Percentiles rank a stretch among this genome's conserved stretches.
phyloP scores from a whole-genome alignment of 64 coral and sea anemone species.

The Cladopsammia gracilis region DNA sequence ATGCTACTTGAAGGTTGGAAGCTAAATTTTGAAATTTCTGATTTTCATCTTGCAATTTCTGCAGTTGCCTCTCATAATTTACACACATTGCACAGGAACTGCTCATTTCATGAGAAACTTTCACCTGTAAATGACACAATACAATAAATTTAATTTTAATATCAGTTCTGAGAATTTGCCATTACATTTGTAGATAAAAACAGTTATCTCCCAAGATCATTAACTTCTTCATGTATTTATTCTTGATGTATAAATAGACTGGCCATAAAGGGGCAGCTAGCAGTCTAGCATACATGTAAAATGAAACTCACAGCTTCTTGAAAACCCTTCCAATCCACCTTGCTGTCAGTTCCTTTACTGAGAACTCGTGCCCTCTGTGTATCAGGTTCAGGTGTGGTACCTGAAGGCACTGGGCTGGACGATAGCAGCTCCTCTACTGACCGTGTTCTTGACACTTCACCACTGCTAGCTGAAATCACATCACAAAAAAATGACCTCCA shows the following conservation, averaged over 20 bases:
- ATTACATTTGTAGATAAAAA: no score
- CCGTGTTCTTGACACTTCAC: slow-evolving; percentile 70
- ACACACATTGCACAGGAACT: slow-evolving; percentile 94
- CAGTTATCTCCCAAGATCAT: no score
- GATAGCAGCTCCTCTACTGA: slow-evolving; percentile 73
- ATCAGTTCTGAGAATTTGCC: no score
- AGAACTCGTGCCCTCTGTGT: neutral
- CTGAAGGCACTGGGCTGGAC: neutral
- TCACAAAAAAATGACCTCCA: neutral
- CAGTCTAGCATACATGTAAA: no score
- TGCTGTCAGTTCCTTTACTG: slow-evolving; percentile 55
- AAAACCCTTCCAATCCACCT: slow-evolving; percentile 88
- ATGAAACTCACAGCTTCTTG: slow-evolving; percentile 84
- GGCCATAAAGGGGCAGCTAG: no score
- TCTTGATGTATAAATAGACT: no score
- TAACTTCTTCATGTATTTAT: no score
- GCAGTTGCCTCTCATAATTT: slow-evolving; percentile 95
- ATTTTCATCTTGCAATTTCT: slow-evolving; percentile 88
- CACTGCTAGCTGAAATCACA: slow-evolving; percentile 55
- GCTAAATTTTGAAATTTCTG: slow-evolving; percentile 91
- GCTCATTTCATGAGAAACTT: slow-evolving; percentile 83
- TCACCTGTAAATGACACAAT: slow-evolving; percentile 62
- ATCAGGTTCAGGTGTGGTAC: slow-evolving; percentile 11
- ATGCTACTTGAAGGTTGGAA: slow-evolving; percentile 81
- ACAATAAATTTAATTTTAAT: no score